These are phyloP conservation scores for Caenorhabditis latens DNA, from an alignment of 1,140 invertebrate genomes.

Conservation along the genomic window DNA sequence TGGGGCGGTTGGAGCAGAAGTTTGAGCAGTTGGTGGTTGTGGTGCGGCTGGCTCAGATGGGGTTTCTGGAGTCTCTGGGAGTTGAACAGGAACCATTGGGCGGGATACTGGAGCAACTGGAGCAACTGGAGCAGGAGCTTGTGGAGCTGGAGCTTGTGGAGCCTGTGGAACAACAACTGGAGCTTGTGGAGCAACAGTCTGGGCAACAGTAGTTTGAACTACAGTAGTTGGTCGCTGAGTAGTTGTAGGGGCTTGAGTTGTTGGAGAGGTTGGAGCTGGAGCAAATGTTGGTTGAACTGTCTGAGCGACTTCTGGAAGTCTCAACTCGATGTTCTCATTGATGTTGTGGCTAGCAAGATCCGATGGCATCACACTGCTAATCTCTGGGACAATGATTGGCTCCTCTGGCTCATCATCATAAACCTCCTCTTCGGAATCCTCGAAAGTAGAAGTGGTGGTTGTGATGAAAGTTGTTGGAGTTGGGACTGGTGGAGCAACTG, in stretches of 20 bases:
- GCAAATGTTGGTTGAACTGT: slow-evolving; percentile 24
- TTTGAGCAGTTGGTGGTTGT: not conserved
- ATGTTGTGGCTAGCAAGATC: not conserved
- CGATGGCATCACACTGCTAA: slow-evolving; percentile 24
- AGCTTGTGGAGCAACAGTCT: not conserved
- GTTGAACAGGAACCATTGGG: not conserved
- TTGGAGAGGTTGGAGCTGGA: slow-evolving; percentile 14
- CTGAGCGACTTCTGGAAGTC: slow-evolving; percentile 28
- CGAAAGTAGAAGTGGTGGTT: not conserved
- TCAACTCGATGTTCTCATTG: slow-evolving; percentile 6
- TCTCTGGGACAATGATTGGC: slow-evolving; percentile 21
- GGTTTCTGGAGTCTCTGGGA: not conserved
- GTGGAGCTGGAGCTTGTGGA: not conserved
- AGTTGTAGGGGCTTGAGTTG: not conserved
- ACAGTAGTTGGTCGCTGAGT: not conserved
- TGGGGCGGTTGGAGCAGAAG: not conserved
- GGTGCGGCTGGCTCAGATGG: not conserved
- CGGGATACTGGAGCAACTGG: not conserved
- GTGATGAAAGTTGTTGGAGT: not conserved
- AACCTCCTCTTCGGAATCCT: slow-evolving; percentile 7
- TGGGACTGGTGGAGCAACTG: too few relatives aligned
- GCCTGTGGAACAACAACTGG: too few relatives aligned
- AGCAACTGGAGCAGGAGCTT: not conserved
- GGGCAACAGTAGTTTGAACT: not conserved
- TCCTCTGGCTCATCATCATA: slow-evolving; percentile 40